phyloP scores from a whole-genome alignment of 2,888 invertebrate genomes.

The Carcina quercana region DNA sequence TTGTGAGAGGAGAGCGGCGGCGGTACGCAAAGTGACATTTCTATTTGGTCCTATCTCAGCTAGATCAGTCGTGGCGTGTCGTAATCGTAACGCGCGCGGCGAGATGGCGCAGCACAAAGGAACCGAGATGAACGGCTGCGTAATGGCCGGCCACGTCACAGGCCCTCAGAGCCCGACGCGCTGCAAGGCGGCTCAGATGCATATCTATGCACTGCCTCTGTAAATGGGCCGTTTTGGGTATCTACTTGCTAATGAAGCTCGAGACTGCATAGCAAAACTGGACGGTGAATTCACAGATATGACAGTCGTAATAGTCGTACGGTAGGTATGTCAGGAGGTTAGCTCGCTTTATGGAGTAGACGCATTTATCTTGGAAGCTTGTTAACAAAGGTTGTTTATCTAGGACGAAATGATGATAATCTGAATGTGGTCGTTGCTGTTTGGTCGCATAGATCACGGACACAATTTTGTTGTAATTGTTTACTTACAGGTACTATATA shows the following conservation, averaged over 20 bases:
- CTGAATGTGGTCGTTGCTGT: too few relatives aligned
- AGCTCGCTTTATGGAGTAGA: constrained; percentile 39
- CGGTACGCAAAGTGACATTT: constrained; percentile 67
- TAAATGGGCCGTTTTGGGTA: constrained; percentile 70
- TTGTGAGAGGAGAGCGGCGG: constrained; percentile 45
- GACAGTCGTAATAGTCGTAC: constrained; percentile 48
- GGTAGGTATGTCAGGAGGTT: constrained; percentile 31
- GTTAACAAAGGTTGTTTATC: too few relatives aligned
- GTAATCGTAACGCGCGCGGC: constrained; percentile 64
- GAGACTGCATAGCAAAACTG: constrained; percentile 52
- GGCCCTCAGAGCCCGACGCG: constrained; percentile 35
- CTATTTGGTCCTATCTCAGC: constrained; percentile 63
- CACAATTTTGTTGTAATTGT: too few relatives aligned
- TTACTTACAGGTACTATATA: too few relatives aligned
- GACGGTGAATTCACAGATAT: constrained; percentile 60
- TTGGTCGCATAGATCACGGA: too few relatives aligned
- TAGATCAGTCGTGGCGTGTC: constrained; percentile 65
- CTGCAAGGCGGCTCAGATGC: constrained; percentile 59
- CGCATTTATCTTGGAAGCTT: constrained; percentile 2
- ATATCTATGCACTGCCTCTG: constrained; percentile 66
- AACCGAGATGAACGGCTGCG: constrained; percentile 59
- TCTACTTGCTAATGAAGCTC: constrained; percentile 70
- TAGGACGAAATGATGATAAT: too few relatives aligned
- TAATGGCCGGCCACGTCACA: constrained; percentile 66
- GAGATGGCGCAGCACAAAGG: constrained; percentile 65